These are phyloP conservation scores for Chrysodeixis includens DNA, from an alignment of 2,888 invertebrate species.

Conservation along the genomic window DNA sequence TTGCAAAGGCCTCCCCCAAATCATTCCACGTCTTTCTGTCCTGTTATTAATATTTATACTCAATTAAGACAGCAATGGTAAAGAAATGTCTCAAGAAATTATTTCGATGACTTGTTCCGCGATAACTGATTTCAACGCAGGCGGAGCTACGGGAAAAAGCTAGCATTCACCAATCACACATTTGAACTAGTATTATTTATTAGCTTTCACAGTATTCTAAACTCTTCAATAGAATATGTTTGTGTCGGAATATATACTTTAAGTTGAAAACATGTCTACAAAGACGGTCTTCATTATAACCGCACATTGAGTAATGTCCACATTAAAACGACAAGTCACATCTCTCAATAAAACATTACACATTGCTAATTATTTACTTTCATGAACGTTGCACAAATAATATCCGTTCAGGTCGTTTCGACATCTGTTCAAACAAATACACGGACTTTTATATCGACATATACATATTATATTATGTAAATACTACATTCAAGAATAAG, in stretches of 20 bases:
- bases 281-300: slow-evolving; percentile 1
- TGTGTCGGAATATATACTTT: neutral
- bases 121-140: no score
- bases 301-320: neutral
- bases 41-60: no score
- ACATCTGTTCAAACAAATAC: slow-evolving; percentile 50
- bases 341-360: slow-evolving; percentile 18
- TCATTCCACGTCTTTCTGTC: no score
- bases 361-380: slow-evolving; percentile 25
- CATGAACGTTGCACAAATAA: slow-evolving; percentile 46
- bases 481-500: neutral
- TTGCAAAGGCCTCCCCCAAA: no score
- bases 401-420: slow-evolving; percentile 43
- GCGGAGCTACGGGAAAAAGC: no score
- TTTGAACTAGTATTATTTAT: no score
- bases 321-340: slow-evolving; percentile 8
- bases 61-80: no score
- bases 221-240: no score
- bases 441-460: neutral
- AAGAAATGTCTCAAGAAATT: no score
- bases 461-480: neutral
- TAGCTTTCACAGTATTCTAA: no score
- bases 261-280: neutral
- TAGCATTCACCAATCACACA: no score
- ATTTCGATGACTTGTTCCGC: no score